These are phyloP conservation scores for Microdon myrmicae DNA, from an alignment of 2,888 invertebrate genomes.

Conservation along the genomic window DNA sequence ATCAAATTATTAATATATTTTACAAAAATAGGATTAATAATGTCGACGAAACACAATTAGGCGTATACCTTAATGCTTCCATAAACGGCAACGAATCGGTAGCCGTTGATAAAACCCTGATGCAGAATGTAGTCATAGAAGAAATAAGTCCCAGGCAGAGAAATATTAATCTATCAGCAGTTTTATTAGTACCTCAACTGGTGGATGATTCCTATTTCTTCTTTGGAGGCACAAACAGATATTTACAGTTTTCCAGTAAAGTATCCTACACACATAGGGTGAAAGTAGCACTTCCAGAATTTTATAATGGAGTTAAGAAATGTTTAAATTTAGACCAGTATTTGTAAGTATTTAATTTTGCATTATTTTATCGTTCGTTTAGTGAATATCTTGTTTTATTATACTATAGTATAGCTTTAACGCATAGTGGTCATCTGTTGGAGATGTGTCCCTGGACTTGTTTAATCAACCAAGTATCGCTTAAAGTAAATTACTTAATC, in stretches of 20 bases:
- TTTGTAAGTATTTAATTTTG: conserved; percentile 56
- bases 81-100: conserved; percentile 59
- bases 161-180: conserved; percentile 52
- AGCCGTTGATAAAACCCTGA: conserved; percentile 54
- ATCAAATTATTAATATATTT: no score
- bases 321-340: conserved; percentile 61
- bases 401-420: conserved; percentile 58
- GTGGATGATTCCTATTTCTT: conserved; percentile 14
- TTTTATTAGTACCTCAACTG: conserved; percentile 42
- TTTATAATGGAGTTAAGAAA: conserved; percentile 59
- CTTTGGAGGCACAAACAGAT: conserved; percentile 30
- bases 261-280: conserved; percentile 46
- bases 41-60: conserved; percentile 60
- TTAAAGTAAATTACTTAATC: conserved; percentile 53
- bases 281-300: conserved; percentile 56
- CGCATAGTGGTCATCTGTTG: conserved; percentile 60
- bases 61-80: conserved; percentile 56
- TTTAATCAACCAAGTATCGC: conserved; percentile 48
- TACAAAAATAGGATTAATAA: conserved; percentile 56
- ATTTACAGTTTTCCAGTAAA: conserved; percentile 55
- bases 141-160: conserved; percentile 54
- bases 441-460: conserved; percentile 63
- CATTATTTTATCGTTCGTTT: not conserved
- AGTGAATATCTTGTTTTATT: not conserved
- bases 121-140: conserved; percentile 58